A percentile compares a stretch with the other conserved stretches of the same genome.
Conservation (phyloP, 2,797 vertebrate genomes). For the Gymnopithys bicolor region DNA sequence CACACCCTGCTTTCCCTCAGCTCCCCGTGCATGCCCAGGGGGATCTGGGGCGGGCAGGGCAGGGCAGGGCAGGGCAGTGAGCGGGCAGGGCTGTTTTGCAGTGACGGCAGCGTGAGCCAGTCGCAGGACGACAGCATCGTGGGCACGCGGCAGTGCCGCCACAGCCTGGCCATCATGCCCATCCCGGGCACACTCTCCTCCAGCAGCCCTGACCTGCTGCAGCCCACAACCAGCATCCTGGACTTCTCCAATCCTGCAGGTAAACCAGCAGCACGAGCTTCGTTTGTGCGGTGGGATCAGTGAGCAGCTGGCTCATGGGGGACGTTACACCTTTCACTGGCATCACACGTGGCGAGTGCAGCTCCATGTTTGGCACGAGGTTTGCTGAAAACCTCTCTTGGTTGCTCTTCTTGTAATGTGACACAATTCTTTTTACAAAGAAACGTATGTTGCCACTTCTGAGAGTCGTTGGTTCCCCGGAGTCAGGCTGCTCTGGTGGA, state of each 20-base stretch:
- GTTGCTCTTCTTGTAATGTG: neutral
- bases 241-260: constrained; percentile 93
- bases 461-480: neutral
- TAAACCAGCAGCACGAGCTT: constrained; percentile 39
- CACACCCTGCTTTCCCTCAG: neutral
- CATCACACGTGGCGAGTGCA: rapidly evolving
- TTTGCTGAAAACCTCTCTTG: neutral
- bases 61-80: too few relatives aligned
- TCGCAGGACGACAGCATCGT: constrained; percentile 99
- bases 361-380: neutral
- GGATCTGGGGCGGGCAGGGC: too few relatives aligned
- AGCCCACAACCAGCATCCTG: constrained; percentile 88
- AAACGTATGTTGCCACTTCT: neutral
- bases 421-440: neutral
- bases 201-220: constrained; percentile 94
- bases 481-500: neutral
- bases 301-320: neutral
- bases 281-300: neutral
- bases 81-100: constrained; percentile 65
- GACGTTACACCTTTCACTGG: rapidly evolving
- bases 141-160: constrained; percentile 92
- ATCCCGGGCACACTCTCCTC: constrained; percentile 92
- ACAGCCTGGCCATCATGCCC: constrained; percentile 96
- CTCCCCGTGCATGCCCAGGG: too few relatives aligned
- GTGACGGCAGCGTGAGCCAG: constrained; percentile 90